phyloP scores from a whole-genome alignment of 2,888 invertebrate genomes.

The Meteorus colon region DNA sequence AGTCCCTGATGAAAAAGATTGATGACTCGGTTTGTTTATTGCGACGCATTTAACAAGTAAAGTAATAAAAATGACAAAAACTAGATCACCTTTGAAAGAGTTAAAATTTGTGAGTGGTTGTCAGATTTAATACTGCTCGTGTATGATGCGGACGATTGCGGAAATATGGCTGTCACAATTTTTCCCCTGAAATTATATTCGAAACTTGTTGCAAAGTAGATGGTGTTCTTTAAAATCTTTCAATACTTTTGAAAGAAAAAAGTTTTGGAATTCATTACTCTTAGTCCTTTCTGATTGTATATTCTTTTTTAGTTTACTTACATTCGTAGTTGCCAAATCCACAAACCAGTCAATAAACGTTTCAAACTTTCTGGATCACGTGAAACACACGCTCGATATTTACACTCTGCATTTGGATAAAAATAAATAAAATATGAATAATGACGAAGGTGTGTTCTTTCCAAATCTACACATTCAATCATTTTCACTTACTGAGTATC shows the following conservation, averaged over 20 bases:
- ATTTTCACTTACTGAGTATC: slow-evolving; percentile 49
- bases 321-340: slow-evolving; percentile 60
- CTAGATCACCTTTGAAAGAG: slow-evolving; percentile 50
- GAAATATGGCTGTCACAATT: slow-evolving; percentile 14
- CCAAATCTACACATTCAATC: not conserved
- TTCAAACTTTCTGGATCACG: slow-evolving; percentile 56
- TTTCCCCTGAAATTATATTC: slow-evolving; percentile 45
- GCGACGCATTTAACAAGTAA: not conserved
- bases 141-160: slow-evolving; percentile 33
- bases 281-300: too few relatives aligned
- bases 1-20: slow-evolving; percentile 51
- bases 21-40: not conserved
- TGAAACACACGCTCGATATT: slow-evolving; percentile 37
- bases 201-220: too few relatives aligned
- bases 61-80: not conserved
- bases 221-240: too few relatives aligned
- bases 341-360: slow-evolving; percentile 53
- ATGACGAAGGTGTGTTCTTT: not conserved
- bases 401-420: slow-evolving; percentile 31
- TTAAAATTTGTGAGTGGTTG: slow-evolving; percentile 49
- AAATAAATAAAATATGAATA: slow-evolving; percentile 16
- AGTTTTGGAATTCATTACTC: too few relatives aligned
- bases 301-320: slow-evolving; percentile 41
- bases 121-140: slow-evolving; percentile 16
- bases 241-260: too few relatives aligned